Conservation (phyloP, 2,797 vertebrate genomes). For the Carapus acus region DNA sequence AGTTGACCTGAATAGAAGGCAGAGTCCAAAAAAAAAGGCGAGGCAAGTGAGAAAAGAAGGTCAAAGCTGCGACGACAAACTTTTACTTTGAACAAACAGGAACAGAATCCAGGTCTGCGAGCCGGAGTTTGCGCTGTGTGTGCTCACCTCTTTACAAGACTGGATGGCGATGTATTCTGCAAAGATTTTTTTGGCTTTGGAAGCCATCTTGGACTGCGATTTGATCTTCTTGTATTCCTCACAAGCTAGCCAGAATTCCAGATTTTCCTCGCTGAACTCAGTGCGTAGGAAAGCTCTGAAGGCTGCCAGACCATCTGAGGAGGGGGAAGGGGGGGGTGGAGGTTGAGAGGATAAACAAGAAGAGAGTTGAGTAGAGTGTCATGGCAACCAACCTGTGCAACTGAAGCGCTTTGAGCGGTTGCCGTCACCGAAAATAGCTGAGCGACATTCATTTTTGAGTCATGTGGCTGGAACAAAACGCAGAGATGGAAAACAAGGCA, state of each 20-base stretch:
- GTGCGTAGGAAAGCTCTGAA: conserved; percentile 96
- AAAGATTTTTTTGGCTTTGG: conserved; percentile 96
- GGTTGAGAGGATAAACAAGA: conserved; percentile 50
- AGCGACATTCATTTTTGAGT: conserved; percentile 41
- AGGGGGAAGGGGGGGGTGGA: conserved; percentile 30
- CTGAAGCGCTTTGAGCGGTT: conserved; percentile 44
- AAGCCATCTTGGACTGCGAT: conserved; percentile 93
- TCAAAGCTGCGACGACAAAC: not conserved
- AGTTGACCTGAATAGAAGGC: conserved; percentile 78
- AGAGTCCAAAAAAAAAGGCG: too few relatives aligned
- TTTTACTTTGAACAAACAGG: not conserved
- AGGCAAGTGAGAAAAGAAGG: not conserved
- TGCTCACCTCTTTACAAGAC: conserved; percentile 92
- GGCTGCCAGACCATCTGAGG: conserved; percentile 88
- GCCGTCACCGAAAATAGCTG: conserved; percentile 56
- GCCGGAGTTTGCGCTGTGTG: too few relatives aligned
- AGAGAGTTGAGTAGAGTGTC: conserved; percentile 57
- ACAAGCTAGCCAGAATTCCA: conserved; percentile 98
- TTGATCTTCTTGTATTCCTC: conserved; percentile 98
- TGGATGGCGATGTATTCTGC: conserved; percentile 95
- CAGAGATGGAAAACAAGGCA: conserved; percentile 6
- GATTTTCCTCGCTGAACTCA: conserved; percentile 97
- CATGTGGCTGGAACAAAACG: conserved; percentile 55
- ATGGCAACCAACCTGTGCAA: conserved; percentile 69
- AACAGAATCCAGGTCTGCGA: too few relatives aligned